Evolutionary conservation across 37 sponge, comb jelly and placozoan genomes (phyloP).

Genomic region (Chondrilla cf. caribensis): DNA sequence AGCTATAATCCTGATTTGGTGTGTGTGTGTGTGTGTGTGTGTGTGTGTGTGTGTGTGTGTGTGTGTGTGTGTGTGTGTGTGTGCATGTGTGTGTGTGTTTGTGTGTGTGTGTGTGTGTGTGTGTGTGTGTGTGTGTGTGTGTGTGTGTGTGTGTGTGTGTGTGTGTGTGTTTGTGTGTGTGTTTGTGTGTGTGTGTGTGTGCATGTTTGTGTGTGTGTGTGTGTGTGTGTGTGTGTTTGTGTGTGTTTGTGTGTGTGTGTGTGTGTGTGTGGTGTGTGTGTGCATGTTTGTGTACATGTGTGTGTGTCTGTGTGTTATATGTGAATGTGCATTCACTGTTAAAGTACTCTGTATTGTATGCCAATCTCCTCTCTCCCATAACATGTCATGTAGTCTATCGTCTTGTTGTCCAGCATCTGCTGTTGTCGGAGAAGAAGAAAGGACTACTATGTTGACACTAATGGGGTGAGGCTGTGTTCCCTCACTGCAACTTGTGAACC

Average conservation of each 20-base stretch:
- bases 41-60: too few species aligned
- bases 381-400: neutral
- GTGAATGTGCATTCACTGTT: neutral
- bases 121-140: neutral
- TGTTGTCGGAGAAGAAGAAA: constrained; percentile 17
- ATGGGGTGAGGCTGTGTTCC: neutral
- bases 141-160: neutral
- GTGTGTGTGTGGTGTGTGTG: constrained; percentile 2
- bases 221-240: too few species aligned
- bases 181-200: too few species aligned
- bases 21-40: too few species aligned
- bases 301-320: neutral
- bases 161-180: too few species aligned
- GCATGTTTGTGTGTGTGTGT: too few species aligned
- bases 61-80: too few species aligned
- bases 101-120: neutral
- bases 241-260: too few species aligned
- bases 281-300: neutral
- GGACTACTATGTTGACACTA: neutral
- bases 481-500: neutral
- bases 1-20: neutral
- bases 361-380: neutral
- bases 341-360: neutral
- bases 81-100: too few species aligned
- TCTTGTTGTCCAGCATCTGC: neutral